Conservation (phyloP, 2,113 vertebrate species). For the Rhagologus leucostigma region DNA sequence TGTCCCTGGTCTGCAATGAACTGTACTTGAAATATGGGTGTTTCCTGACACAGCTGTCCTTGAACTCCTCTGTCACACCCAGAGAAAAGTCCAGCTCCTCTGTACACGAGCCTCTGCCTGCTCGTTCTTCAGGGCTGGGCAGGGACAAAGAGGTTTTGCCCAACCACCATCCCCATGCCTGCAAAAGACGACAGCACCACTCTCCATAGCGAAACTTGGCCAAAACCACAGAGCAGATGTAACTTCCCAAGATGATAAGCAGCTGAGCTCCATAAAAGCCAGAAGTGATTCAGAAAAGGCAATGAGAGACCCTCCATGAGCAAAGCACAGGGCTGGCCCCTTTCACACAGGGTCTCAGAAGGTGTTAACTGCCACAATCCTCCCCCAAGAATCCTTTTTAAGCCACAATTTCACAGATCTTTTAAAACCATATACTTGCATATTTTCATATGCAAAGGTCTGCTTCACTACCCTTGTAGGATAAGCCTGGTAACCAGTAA, state of each 20-base stretch:
- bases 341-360: not conserved
- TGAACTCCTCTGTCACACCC: not conserved
- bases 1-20: not conserved
- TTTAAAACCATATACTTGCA: not conserved
- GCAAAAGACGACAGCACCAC: not conserved
- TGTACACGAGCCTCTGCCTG: not conserved
- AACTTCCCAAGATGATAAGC: not conserved
- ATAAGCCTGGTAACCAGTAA: not conserved
- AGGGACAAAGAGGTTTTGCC: not conserved
- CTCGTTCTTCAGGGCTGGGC: not conserved
- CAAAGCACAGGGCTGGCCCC: not conserved
- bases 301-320: not conserved
- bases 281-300: not conserved
- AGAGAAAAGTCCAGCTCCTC: not conserved
- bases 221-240: not conserved
- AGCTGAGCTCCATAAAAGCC: not conserved
- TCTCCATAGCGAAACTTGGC: not conserved
- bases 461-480: not conserved
- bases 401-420: not conserved
- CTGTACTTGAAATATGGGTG: rapidly evolving
- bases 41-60: not conserved
- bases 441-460: not conserved
- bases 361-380: not conserved
- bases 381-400: not conserved
- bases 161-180: rapidly evolving